Evolutionary conservation across 2,797 vertebrate species (phyloP), one percentile per base, ranked within the genome.

Genomic region (Numenius phaeopus): DNA sequence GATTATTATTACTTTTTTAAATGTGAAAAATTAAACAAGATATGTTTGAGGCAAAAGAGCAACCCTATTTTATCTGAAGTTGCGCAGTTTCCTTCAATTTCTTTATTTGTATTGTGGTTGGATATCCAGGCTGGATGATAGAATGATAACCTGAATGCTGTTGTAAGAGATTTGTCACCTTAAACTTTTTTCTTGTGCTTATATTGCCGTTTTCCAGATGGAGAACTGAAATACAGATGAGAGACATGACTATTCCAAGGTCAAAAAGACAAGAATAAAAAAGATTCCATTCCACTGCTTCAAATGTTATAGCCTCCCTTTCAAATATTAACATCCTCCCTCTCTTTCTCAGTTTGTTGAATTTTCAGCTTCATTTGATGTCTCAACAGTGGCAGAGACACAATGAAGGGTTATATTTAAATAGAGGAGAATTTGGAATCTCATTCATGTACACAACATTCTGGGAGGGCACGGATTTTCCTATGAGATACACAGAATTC

Each of bases 291-390:
- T 46, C 3, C 30, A 65, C 32, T 42, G 10, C 59, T 94, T 89
- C 39, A 39, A 39, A 7, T 50, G 16, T 21, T 78, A 19, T 20
- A 59, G 14, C 4, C 6, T 82, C 7, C 5, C 10, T 76, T 87
- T 76, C 17, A 81, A 66, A 90, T 44, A 40, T 19, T 20, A 84
- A 52, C 37, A 75, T 55, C n/a, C 5, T 75, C 10, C 10, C 5
- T 39, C 19, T 79, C 61, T 89, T 87, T 84, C 55, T 42, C 13
- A 21, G 23, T 83, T 62, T 80, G 62, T 49, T 87, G 10, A 79
- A 67, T 87, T 87, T 96, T 85, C 64, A 93, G 8, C 42, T 87
- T 87, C 62, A 75, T 90, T 95, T 83, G 21, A 19, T 94, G 87
- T 83, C 55, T 85, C 73, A 87, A 3, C 29, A 65, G 27, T 32